Percentiles rank a stretch among this genome's conserved stretches.
Evolutionary conservation across 2,113 vertebrate species (phyloP).

Genomic region (Erythrocercus mccallii): DNA sequence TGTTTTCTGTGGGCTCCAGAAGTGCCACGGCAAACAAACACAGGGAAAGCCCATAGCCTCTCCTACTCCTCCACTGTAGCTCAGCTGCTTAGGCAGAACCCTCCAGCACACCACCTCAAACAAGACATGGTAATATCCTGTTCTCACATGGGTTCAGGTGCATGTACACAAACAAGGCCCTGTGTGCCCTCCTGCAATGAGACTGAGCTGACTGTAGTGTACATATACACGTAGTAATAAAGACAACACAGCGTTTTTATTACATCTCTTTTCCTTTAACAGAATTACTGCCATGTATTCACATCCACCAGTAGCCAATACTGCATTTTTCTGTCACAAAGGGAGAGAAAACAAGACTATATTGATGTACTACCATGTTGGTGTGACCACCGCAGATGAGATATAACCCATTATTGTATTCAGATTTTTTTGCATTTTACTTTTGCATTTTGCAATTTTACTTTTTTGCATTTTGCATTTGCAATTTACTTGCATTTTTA

Average conservation of each 20-base stretch:
- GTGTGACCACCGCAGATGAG: neutral
- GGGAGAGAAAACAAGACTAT: neutral
- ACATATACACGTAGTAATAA: neutral
- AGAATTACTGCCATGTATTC: neutral
- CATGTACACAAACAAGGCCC: neutral
- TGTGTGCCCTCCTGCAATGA: neutral
- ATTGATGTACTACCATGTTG: neutral
- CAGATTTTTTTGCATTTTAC: neutral
- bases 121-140: neutral
- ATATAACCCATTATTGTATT: neutral
- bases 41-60: neutral
- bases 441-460: no score
- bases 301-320: neutral
- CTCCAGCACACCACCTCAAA: neutral
- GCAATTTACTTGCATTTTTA: constrained; percentile 4
- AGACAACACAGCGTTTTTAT: neutral
- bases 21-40: neutral
- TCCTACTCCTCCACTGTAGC: neutral
- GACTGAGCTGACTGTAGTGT: neutral
- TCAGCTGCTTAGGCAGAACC: neutral
- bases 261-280: neutral
- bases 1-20: neutral
- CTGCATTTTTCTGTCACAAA: neutral
- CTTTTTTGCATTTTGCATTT: no score
- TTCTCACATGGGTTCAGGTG: neutral